A percentile compares a stretch with the other conserved stretches of the same genome.
Conservation (phyloP, 2,797 vertebrate species). For the Argya squamiceps region DNA sequence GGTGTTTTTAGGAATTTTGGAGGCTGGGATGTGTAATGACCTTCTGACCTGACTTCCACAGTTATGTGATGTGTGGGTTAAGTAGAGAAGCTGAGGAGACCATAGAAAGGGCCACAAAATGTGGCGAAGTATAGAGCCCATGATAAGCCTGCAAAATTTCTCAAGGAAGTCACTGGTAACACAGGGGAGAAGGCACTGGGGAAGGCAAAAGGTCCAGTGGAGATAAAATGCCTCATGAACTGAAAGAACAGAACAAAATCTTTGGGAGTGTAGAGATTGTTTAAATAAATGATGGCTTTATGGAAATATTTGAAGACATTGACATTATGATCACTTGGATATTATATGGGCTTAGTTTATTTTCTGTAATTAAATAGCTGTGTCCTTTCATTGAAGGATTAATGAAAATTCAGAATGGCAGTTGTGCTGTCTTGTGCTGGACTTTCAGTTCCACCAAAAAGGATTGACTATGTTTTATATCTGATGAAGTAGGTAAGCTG, state of each 20-base stretch:
- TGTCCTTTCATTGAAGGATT: neutral
- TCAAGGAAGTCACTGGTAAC: neutral
- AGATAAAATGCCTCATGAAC: neutral
- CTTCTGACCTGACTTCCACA: neutral
- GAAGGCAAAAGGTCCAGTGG: neutral
- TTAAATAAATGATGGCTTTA: neutral
- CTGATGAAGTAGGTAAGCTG: neutral
- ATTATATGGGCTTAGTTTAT: neutral
- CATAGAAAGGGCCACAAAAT: neutral
- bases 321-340: neutral
- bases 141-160: neutral
- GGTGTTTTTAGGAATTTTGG: neutral
- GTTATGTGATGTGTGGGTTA: neutral
- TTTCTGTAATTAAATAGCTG: neutral
- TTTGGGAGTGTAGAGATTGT: neutral
- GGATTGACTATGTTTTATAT: neutral
- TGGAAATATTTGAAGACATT: neutral
- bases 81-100: neutral
- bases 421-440: neutral
- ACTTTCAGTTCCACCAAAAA: neutral
- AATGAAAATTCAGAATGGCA: neutral
- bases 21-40: neutral
- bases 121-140: neutral
- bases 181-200: neutral
- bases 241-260: neutral